Conservation (phyloP, 1,140 invertebrate species). For the Penaeus indicus region DNA sequence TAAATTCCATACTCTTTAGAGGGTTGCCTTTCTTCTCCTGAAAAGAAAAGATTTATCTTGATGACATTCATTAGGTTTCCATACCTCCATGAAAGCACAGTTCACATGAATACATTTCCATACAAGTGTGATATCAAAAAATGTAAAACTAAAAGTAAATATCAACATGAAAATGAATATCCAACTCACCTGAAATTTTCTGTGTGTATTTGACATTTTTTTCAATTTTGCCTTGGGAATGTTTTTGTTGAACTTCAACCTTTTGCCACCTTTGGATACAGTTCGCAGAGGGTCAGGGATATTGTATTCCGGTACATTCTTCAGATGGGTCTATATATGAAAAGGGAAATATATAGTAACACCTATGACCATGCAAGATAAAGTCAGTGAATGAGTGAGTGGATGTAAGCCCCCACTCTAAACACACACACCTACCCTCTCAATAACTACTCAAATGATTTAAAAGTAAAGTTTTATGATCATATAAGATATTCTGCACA, state of each 20-base stretch:
- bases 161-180: not conserved
- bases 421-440: too few relatives aligned
- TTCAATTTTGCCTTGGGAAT: slow-evolving; percentile 12
- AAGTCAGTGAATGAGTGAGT: too few relatives aligned
- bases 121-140: too few relatives aligned
- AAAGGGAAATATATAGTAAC: not conserved
- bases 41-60: slow-evolving; percentile 7
- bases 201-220: slow-evolving; percentile 30
- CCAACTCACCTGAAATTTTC: slow-evolving; percentile 37
- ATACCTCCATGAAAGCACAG: too few relatives aligned
- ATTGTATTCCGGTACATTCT: slow-evolving; percentile 95
- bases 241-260: slow-evolving; percentile 33
- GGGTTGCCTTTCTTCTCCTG: slow-evolving; percentile 48
- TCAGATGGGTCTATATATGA: slow-evolving; percentile 83
- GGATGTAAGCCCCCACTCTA: too few relatives aligned
- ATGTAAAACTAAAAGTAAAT: too few relatives aligned
- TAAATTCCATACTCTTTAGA: slow-evolving; percentile 51
- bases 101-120: too few relatives aligned
- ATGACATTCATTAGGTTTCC: not conserved
- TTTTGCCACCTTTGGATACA: slow-evolving; percentile 16
- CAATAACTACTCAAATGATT: too few relatives aligned
- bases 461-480: too few relatives aligned
- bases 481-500: too few relatives aligned
- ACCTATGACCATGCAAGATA: too few relatives aligned
- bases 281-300: slow-evolving; percentile 79